Evolutionary conservation across 2,113 vertebrate genomes (phyloP), one percentile per base, ranked within the genome.

Genomic region (Alosa alosa): DNA sequence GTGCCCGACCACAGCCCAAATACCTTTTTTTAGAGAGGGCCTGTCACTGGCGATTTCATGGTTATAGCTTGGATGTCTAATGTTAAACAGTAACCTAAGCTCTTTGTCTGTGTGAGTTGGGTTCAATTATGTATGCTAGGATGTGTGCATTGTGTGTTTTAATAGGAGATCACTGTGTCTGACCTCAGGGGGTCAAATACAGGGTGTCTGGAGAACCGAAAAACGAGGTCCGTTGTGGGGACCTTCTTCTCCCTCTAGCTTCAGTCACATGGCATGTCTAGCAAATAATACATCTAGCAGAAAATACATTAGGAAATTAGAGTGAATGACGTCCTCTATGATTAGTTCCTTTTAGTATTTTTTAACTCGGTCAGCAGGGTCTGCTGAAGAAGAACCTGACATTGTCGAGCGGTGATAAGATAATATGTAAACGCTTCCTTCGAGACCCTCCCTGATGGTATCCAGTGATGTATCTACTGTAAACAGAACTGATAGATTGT

Each of bases 111-210:
- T 25, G 22, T 25, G 72, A 78, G 72, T 36, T 78, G 72, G 36
- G 25, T 15, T 78, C 64, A 68, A 11, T 31, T 68, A 31, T 31
- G n/a, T 31, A 25, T 31, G 64, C 64, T 68, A 68, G 72, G 36
- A 78, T 78, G 72, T 78, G 72, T 78, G 72, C 72, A 78, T 78
- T 78, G 72, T 78, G 72, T 78, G 72, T 78, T 78, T 78, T 78
- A 78, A 78, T 78, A 39, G 72, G 25, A 78, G 72, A 39, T 78
- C 15, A 78, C 36, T 78, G 72, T 78, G 15, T 41, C 72, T 78
- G 72, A 39, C 36, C 31, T 36, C 20, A 15, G 72, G 72, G 72
- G 72, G 72, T 78, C 72, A 78, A 68, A 68, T 25, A 68, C 10
- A 68, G 64, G 31, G 72, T 36, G 72, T 78, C 36, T 39, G 72